Conservation (phyloP, 2,113 vertebrate species). For the Hypocryptadius cinnamomeus region DNA sequence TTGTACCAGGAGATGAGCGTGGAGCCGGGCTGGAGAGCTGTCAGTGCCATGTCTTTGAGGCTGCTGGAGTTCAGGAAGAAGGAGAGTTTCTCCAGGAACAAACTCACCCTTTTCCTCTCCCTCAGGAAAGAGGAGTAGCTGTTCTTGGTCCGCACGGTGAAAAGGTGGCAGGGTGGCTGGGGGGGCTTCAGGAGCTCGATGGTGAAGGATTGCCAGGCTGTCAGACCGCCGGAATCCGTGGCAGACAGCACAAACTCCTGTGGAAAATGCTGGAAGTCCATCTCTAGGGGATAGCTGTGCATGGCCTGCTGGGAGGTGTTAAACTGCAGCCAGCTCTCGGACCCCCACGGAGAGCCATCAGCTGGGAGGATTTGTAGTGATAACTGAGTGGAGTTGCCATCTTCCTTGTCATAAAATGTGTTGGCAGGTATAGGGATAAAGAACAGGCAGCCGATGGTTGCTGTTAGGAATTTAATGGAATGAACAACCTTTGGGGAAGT, state of each 20-base stretch:
- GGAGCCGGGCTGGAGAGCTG: constrained; percentile 37
- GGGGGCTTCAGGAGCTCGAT: constrained; percentile 7
- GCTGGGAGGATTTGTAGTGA: constrained; percentile 25
- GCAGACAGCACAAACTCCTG: constrained; percentile 47
- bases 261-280: constrained; percentile 55
- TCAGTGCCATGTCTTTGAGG: neutral
- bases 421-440: constrained; percentile 41
- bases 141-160: constrained; percentile 23
- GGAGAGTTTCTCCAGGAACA: constrained; percentile 57
- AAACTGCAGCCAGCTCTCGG: constrained; percentile 53
- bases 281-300: constrained; percentile 33
- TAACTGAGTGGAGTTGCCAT: constrained; percentile 42
- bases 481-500: constrained; percentile 29
- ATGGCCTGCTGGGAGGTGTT: constrained; percentile 5
- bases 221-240: constrained; percentile 25
- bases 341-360: neutral
- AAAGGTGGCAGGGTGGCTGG: constrained; percentile 15
- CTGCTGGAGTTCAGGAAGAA: constrained; percentile 28
- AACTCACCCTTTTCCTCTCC: constrained; percentile 10
- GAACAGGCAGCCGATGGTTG: constrained; percentile 58
- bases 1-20: constrained; percentile 54
- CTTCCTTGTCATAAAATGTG: constrained; percentile 57
- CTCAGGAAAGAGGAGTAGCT: constrained; percentile 57
- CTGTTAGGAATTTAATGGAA: constrained; percentile 43
- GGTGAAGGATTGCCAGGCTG: constrained; percentile 12